phyloP scores from a whole-genome alignment of 1,140 invertebrate species.

The Drosophila tropicalis region DNA sequence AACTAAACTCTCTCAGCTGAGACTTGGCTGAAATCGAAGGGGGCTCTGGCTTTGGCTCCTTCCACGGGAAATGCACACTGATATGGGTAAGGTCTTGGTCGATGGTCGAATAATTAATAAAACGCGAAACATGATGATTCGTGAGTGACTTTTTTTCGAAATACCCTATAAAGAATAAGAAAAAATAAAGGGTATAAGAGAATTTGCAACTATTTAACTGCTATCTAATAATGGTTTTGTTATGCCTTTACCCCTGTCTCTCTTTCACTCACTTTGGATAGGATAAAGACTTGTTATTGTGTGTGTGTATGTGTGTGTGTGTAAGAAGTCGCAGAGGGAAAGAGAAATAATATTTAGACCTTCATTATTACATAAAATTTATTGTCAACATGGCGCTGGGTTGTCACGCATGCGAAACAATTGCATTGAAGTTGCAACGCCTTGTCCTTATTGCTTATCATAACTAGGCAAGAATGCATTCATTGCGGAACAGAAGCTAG shows the following conservation, averaged over 20 bases:
- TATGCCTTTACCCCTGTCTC: too few species aligned
- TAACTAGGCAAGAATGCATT: constrained; percentile 34
- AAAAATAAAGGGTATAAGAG: too few species aligned
- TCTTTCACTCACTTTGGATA: too few species aligned
- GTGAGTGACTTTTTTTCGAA: too few species aligned
- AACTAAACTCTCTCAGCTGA: background rate
- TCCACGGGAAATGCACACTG: background rate
- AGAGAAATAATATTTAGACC: constrained; percentile 16
- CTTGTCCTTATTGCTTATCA: constrained; percentile 50
- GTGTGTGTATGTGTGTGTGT: too few species aligned
- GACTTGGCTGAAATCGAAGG: background rate
- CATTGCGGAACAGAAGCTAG: background rate
- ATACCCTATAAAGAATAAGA: too few species aligned
- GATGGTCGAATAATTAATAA: background rate
- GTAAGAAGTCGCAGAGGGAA: too few species aligned
- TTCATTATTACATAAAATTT: constrained; percentile 63
- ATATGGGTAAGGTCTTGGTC: background rate
- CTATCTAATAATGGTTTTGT: too few species aligned
- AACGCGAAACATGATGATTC: background rate
- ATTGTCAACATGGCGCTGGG: constrained; percentile 48
- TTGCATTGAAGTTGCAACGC: constrained; percentile 13
- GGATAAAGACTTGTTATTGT: too few species aligned
- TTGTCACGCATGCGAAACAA: constrained; percentile 63
- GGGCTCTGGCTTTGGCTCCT: background rate
- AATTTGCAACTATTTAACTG: too few species aligned